These are phyloP conservation scores for Euclidia mi DNA, from an alignment of 2,888 invertebrate genomes.

Conservation along the genomic window DNA sequence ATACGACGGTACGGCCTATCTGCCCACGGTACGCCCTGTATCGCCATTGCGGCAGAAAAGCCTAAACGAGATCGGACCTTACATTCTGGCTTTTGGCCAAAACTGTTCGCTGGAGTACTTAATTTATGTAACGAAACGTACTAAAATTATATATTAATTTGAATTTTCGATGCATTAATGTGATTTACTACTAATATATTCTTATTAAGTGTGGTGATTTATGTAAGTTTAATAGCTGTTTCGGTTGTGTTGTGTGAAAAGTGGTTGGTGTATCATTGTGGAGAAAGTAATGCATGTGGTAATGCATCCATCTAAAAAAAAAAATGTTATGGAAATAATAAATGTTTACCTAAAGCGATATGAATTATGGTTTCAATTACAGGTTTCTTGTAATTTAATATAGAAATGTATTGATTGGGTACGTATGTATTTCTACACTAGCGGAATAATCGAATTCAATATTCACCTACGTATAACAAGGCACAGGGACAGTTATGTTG, in stretches of 20 bases:
- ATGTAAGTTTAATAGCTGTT: background rate
- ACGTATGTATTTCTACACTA: too few species aligned
- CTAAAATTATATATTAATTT: conserved; percentile 67
- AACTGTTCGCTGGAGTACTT: conserved; percentile 59
- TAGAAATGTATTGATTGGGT: too few species aligned
- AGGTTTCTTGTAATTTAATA: too few species aligned
- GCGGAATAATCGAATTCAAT: too few species aligned
- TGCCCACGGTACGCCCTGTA: conserved; percentile 11
- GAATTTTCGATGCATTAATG: conserved; percentile 54
- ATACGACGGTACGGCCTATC: conserved; percentile 1
- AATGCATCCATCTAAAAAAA: too few species aligned
- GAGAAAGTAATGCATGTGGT: too few species aligned
- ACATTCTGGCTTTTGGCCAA: conserved; percentile 63
- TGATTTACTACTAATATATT: conserved; percentile 50
- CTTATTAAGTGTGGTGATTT: conserved; percentile 34
- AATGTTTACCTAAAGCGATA: too few species aligned
- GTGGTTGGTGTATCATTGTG: too few species aligned
- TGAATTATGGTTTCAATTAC: too few species aligned
- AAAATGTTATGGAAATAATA: too few species aligned
- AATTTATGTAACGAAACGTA: conserved; percentile 71
- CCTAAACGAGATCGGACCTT: conserved; percentile 33
- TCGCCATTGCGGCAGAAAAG: conserved; percentile 23
- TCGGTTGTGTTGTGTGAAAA: background rate
- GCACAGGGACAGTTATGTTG: too few species aligned
- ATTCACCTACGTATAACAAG: too few species aligned